Conservation (phyloP, 2,888 invertebrate species). For the Erebia palarica region DNA sequence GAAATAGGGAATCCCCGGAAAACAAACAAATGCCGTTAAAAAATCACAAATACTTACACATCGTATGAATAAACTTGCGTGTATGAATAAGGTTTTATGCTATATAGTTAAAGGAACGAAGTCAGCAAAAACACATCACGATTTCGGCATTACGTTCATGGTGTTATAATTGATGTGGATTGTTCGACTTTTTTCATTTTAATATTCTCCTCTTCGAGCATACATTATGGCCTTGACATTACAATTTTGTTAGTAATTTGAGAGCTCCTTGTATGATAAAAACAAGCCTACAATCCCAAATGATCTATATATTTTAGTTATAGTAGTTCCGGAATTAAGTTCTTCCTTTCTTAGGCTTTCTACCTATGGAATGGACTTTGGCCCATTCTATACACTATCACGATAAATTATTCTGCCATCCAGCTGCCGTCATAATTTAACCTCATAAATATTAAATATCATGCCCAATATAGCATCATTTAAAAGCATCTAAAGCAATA, state of each 20-base stretch:
- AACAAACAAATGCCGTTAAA: too few relatives aligned
- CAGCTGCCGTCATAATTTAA: too few relatives aligned
- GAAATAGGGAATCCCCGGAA: too few relatives aligned
- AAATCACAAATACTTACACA: too few relatives aligned
- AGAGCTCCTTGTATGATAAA: background rate
- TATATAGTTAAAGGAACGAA: constrained; percentile 1
- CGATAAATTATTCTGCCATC: too few relatives aligned
- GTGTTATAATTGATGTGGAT: constrained; percentile 22
- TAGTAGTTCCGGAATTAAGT: too few relatives aligned
- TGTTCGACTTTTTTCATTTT: constrained; percentile 25
- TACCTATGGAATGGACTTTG: too few relatives aligned
- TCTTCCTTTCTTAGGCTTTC: too few relatives aligned
- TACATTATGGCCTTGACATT: constrained; percentile 33
- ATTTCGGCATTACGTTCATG: constrained; percentile 32
- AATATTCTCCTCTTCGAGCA: constrained; percentile 24
- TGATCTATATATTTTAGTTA: too few relatives aligned
- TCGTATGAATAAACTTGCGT: too few relatives aligned
- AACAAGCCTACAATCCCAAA: background rate
- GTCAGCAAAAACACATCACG: constrained; percentile 31
- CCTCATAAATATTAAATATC: background rate
- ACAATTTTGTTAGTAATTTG: constrained; percentile 17
- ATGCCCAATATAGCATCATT: background rate
- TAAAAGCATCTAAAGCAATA: background rate
- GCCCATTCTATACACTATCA: too few relatives aligned
- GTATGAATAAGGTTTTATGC: too few relatives aligned